These are phyloP conservation scores for Stenodera caucasica DNA, from an alignment of 2,888 invertebrate species.

Conservation along the genomic window DNA sequence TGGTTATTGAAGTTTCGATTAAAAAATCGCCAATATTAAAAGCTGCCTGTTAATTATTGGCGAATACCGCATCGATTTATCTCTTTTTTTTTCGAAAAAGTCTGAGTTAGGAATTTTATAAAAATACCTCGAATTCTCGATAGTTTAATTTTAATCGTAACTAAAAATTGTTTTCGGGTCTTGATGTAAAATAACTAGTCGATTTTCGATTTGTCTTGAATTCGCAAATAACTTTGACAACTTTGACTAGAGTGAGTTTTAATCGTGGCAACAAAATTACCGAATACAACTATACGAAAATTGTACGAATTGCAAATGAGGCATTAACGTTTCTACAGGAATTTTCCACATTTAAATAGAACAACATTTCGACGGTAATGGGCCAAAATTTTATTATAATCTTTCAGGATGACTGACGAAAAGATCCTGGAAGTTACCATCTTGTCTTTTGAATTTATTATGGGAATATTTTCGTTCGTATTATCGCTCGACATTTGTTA, in stretches of 20 bases:
- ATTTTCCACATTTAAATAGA: constrained; percentile 27
- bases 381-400: constrained; percentile 29
- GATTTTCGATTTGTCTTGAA: no score
- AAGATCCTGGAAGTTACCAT: constrained; percentile 22
- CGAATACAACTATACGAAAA: constrained; percentile 25
- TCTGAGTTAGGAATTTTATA: no score
- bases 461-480: constrained; percentile 29
- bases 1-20: constrained; percentile 9
- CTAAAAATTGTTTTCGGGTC: no score
- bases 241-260: constrained; percentile 22
- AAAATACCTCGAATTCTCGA: no score
- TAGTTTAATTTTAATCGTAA: no score
- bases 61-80: no score
- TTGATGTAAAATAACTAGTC: no score
- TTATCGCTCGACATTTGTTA: constrained; percentile 24
- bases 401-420: constrained; percentile 20
- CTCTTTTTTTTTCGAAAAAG: no score
- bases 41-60: no score
- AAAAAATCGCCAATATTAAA: no score
- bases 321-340: constrained; percentile 26
- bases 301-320: constrained; percentile 39
- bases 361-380: constrained; percentile 28
- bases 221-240: no score
- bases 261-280: constrained; percentile 35
- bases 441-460: constrained; percentile 28